Evolutionary conservation across 1,140 invertebrate genomes (phyloP).

Genomic region (Drosophila willistoni): DNA sequence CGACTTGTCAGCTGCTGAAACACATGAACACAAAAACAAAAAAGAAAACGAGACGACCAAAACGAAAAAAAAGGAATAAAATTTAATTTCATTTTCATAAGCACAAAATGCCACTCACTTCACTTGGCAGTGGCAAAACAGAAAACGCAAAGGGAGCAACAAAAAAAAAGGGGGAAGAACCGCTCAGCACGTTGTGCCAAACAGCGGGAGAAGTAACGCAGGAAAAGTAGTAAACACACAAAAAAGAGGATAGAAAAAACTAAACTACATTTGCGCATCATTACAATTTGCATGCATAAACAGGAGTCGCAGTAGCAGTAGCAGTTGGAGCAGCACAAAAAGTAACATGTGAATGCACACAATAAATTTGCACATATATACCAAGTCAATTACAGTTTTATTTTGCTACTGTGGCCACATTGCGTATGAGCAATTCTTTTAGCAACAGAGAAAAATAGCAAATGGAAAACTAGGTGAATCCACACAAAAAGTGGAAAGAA

Average conservation of each 20-base stretch:
- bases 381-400: slow-evolving; percentile 71
- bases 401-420: slow-evolving; percentile 29
- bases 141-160: not conserved
- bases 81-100: slow-evolving; percentile 76
- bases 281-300: slow-evolving; percentile 76
- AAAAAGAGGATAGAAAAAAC: not conserved
- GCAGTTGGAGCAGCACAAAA: slow-evolving; percentile 21
- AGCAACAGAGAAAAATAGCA: slow-evolving; percentile 29
- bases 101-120: slow-evolving; percentile 69
- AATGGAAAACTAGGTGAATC: slow-evolving; percentile 21
- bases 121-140: slow-evolving; percentile 42
- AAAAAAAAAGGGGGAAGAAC: slow-evolving; percentile 13
- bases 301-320: not conserved
- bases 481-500: not conserved
- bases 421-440: slow-evolving; percentile 55
- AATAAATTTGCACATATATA: slow-evolving; percentile 68
- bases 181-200: slow-evolving; percentile 31
- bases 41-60: not conserved
- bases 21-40: slow-evolving; percentile 35
- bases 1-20: slow-evolving; percentile 22
- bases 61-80: slow-evolving; percentile 20
- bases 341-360: slow-evolving; percentile 43
- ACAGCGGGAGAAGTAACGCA: slow-evolving; percentile 12
- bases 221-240: not conserved
- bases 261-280: slow-evolving; percentile 59